Evolutionary conservation across 2,888 invertebrate species (phyloP).

Genomic region (Gryllus longicercus): DNA sequence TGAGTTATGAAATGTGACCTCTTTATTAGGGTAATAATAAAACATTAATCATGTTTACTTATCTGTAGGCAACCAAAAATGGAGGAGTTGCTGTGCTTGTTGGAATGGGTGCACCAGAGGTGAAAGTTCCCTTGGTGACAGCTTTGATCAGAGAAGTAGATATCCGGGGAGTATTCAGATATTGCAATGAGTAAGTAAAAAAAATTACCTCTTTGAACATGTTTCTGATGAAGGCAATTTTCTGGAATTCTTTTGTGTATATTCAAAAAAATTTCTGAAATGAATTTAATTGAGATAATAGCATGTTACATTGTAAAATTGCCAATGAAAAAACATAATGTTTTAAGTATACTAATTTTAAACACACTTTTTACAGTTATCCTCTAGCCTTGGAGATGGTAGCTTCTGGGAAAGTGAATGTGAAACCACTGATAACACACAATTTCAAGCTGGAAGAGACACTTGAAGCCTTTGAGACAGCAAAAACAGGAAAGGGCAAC

Average conservation of each 20-base stretch:
- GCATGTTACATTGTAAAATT: no score
- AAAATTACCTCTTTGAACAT: neutral
- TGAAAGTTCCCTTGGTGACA: constrained; percentile 76
- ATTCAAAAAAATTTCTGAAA: no score
- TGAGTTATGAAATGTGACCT: no score
- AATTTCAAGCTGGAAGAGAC: constrained; percentile 75
- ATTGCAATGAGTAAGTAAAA: constrained; percentile 79
- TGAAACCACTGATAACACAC: constrained; percentile 80
- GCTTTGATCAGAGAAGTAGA: constrained; percentile 84
- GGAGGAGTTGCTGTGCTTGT: constrained; percentile 85
- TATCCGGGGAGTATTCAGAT: constrained; percentile 89
- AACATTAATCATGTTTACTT: no score
- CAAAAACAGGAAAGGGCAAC: constrained; percentile 66
- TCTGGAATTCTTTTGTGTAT: no score
- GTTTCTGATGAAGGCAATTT: no score
- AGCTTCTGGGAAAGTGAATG: constrained; percentile 70
- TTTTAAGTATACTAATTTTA: no score
- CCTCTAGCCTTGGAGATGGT: constrained; percentile 74
- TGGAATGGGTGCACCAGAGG: constrained; percentile 78
- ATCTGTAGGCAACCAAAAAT: constrained; percentile 71
- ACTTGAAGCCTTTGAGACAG: constrained; percentile 76
- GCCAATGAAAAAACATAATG: no score
- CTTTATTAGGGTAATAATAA: no score
- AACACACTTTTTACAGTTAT: constrained; percentile 57
- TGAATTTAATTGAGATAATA: no score